Conservation (phyloP, 2,797 vertebrate species). For the Sternarchorhynchus goeldii region DNA sequence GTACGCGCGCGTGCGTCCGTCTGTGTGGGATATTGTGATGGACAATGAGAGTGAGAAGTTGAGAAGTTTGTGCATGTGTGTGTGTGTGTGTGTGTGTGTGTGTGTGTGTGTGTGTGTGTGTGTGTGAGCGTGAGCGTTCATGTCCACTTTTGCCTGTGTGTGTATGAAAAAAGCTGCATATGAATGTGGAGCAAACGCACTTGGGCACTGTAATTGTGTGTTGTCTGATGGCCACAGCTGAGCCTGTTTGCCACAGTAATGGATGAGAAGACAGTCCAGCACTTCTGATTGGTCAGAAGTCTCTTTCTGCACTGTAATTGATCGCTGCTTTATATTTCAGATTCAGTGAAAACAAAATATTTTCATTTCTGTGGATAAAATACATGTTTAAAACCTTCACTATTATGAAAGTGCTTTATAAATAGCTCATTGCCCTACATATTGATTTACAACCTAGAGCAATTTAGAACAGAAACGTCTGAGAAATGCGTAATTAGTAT, state of each 20-base stretch:
- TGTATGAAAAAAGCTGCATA: slow-evolving; percentile 72
- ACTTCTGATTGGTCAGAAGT: slow-evolving; percentile 74
- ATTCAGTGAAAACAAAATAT: slow-evolving; percentile 44
- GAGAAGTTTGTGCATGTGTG: slow-evolving; percentile 68
- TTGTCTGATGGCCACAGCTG: slow-evolving; percentile 74
- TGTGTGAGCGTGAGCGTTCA: slow-evolving; percentile 44
- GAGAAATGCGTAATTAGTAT: slow-evolving; percentile 53
- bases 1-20: not conserved
- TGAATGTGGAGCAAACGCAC: slow-evolving; percentile 74
- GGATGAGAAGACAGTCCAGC: slow-evolving; percentile 75
- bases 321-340: slow-evolving; percentile 70
- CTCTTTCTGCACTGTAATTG: slow-evolving; percentile 71
- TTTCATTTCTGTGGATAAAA: slow-evolving; percentile 32
- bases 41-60: slow-evolving; percentile 63
- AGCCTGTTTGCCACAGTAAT: slow-evolving; percentile 78
- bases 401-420: slow-evolving; percentile 34
- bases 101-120: slow-evolving; percentile 39
- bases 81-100: slow-evolving; percentile 57
- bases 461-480: slow-evolving; percentile 50
- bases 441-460: slow-evolving; percentile 48
- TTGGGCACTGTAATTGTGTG: slow-evolving; percentile 77
- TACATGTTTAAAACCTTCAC: slow-evolving; percentile 23
- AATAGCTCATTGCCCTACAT: slow-evolving; percentile 31
- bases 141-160: slow-evolving; percentile 30
- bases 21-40: slow-evolving; percentile 70